These are phyloP conservation scores for Melanogrammus aeglefinus DNA, from an alignment of 2,797 vertebrate genomes.

Conservation along the genomic window DNA sequence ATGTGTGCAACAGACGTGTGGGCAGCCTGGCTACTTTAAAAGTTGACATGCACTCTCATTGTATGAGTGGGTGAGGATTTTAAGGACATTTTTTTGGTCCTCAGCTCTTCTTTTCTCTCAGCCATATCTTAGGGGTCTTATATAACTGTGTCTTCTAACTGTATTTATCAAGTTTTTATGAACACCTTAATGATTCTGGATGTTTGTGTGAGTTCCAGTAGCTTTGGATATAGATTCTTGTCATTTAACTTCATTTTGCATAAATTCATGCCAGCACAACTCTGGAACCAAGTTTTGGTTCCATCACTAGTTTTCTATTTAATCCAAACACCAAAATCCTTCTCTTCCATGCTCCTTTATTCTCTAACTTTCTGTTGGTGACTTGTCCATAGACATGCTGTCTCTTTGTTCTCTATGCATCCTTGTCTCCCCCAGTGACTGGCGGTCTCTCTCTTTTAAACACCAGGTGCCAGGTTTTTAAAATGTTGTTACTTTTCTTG, in stretches of 20 bases:
- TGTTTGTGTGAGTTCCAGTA: neutral
- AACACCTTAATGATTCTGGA: neutral
- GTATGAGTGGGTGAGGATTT: neutral
- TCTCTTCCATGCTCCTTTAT: neutral
- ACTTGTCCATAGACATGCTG: neutral
- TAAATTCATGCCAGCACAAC: neutral
- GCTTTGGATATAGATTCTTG: neutral
- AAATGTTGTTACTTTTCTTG: too few species aligned
- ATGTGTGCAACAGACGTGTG: neutral
- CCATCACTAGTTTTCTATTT: neutral
- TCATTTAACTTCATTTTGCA: neutral
- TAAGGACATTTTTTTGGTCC: neutral
- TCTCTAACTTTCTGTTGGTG: neutral
- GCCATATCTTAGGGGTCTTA: neutral
- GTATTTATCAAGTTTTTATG: neutral
- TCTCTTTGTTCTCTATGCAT: neutral
- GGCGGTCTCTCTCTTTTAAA: conserved; percentile 13
- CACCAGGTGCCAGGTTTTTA: neutral
- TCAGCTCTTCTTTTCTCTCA: too few species aligned
- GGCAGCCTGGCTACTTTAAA: neutral
- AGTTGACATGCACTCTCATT: neutral
- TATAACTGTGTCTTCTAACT: neutral
- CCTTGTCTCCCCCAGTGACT: neutral
- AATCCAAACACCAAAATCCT: neutral
- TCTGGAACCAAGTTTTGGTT: neutral